Evolutionary conservation across 2,888 invertebrate genomes (phyloP), one percentile per base, ranked within the genome.

Genomic region (Lamellibrachia columna): DNA sequence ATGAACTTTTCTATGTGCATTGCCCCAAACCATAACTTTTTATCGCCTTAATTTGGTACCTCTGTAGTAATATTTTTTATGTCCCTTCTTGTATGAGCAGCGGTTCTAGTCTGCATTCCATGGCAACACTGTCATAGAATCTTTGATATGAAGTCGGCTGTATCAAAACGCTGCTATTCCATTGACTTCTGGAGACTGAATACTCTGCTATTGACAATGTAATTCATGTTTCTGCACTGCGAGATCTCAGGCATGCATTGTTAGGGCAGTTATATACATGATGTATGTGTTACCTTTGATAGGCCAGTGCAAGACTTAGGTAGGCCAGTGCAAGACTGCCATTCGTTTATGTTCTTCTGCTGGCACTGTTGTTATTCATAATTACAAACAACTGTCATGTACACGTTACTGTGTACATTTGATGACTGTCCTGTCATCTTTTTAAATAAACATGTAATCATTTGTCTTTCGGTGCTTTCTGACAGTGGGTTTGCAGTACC

Each of bases 201-300:
- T 75, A 75, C 75, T 75, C 75, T 75, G 75, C 75, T 75, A 22
- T 75, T 75, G 75, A 75, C 75, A 75, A 22, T 75, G 75, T 75
- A 4, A 75, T 75, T 75, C 11, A 75, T 75, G 22, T 75, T 15
- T 75, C 75, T 22, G 22, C 75, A 75, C 75, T 75, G 75, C 22
- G 22, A 75, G 75, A 75, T 75, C 75, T 75, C 75, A 75, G 75
- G 22, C n/a, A 75, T 75, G 75, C 75, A 75, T 75, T 11, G 60
- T 60, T 60, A 22, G 60, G 60, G 60, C 60, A 75, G 22, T 55
- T 55, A 55, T 55, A 55, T 9, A 55, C 55, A 15, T 75, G 75
- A 22, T 75, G 75, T 75, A 75, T 75, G 75, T 75, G n/a, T 15
- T 11, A 15, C 22, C 75, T 75, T 75, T n/a, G 75, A 22, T 75